Base-by-base conservation (phyloP, 1,140 invertebrate species). In the Heterodera schachtii region DNA sequence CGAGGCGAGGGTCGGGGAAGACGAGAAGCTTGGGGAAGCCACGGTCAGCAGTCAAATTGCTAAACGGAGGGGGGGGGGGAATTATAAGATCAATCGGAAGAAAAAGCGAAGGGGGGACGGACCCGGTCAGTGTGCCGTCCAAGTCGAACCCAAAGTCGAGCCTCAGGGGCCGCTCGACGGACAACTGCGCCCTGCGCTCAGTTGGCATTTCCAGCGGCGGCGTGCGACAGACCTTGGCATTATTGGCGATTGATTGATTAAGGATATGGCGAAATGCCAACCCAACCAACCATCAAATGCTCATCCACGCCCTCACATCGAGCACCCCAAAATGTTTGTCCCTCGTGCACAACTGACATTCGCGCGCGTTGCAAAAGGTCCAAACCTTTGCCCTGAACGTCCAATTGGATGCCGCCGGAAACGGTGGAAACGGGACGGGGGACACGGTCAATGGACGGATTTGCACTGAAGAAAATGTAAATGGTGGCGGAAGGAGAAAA, bases 101-200 rank as follows among this genome's bases (percentile, higher is more conserved):
- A 46, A 64, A 44, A 82, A 77, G 41, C 49, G 19, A 16, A n/a
- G 80, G 31, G 69, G 49, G 57, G 66, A 85, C 57, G 49, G 31
- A 78, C 84, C 86, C 82, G 16, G 86, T 84, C 31, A 81, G 46
- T 11, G 69, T 52, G 11, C 87, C 87, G 75, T 88, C 87, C 16
- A 88, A 80, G 80, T 88, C 87, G 21, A 87, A 87, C 5, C 87
- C 86, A 70, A 84, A 87, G 47, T 84, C 84, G 2, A 79, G 70
- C 0, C 75, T 67, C 11, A 87, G 57, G 1, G 85, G 86, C 44
- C 84, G 83, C 47, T 86, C 86, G 19, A 77, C 74, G 66, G 19
- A 85, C 16, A 84, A 60, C 0, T 69, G 13, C 9, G 52, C 11
- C 60, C 75, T 46, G 52, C 84, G 83, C 44, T 85, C 67, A 19